Base-by-base conservation (phyloP, 2,888 invertebrate genomes). In the Eilema caniola region DNA sequence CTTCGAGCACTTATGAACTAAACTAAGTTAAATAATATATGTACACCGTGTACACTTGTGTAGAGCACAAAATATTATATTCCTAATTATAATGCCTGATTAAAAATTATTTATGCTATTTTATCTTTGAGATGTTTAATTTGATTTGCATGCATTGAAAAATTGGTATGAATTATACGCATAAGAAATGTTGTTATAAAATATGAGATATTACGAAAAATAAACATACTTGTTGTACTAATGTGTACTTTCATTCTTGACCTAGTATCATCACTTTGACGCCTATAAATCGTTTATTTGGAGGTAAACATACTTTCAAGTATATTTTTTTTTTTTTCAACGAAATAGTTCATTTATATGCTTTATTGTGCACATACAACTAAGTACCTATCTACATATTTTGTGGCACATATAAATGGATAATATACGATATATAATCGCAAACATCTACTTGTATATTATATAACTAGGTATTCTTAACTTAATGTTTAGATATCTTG, bases 111-210 rank as follows among this genome's bases (percentile, higher is more conserved):
- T 77, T 78, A 79, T 78, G 72, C 76, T 76, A 75, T 79, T 80
- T 80, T 79, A 78, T 78, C 73, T 80, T 78, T 73, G 72, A 76
- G 67, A 84, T 83, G 76, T 80, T 82, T 83, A 81, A 80, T 85
- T 88, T 88, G 78, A 84, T 86, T 89, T 88, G 90, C 89, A 91
- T 90, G 89, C 85, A 83, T 83, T 83, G 69, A 76, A 83, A n/a
- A 83, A 79, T 85, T 84, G 81, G 78, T 88, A 85, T 87, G 84
- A 85, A 84, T 85, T 87, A 83, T 84, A 81, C 86, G 82, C 89
- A 86, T 89, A 87, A 84, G 85, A 88, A 81, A 90, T 88, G 86
- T 90, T 91, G 88, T 86, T 85, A 84, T 37, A 81, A 83, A 86
- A 84, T 84, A 86, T 84, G 81, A 88, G 83, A 91, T 88, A 90